Evolutionary conservation across 2,113 vertebrate genomes (phyloP).

Genomic region (Haemorhous mexicanus): DNA sequence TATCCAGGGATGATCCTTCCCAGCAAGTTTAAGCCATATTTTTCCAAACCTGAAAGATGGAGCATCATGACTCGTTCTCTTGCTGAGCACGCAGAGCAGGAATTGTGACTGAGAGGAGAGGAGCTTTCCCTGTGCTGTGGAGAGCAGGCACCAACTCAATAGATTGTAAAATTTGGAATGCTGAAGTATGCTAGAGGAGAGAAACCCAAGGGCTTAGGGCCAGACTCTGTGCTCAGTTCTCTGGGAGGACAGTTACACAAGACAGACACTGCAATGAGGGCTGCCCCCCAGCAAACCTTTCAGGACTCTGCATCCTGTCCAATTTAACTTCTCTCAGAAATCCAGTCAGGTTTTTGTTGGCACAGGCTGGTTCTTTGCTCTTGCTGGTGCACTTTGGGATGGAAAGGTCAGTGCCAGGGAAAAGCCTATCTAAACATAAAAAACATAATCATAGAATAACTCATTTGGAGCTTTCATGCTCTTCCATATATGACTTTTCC

Average conservation of each 20-base stretch:
- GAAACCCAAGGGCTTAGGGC: neutral
- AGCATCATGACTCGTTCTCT: neutral
- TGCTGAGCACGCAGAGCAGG: neutral
- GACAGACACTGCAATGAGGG: neutral
- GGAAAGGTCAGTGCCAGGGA: neutral
- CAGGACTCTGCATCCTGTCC: neutral
- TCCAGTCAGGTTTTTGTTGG: neutral
- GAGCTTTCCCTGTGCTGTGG: neutral
- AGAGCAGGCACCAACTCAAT: neutral
- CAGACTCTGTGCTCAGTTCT: neutral
- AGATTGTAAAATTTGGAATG: neutral
- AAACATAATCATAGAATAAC: neutral
- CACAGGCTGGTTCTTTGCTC: neutral
- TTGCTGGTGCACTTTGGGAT: neutral
- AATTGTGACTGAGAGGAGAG: neutral
- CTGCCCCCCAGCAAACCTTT: neutral
- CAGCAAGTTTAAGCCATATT: neutral
- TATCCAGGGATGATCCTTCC: neutral
- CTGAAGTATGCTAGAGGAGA: neutral
- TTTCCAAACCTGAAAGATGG: neutral
- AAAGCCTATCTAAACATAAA: neutral
- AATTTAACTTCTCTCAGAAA: neutral
- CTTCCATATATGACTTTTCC: neutral
- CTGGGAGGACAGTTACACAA: rapidly evolving
- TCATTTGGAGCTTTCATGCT: neutral